These are phyloP conservation scores for Danio kyathit DNA, from an alignment of 2,797 vertebrate genomes.

Conservation along the genomic window DNA sequence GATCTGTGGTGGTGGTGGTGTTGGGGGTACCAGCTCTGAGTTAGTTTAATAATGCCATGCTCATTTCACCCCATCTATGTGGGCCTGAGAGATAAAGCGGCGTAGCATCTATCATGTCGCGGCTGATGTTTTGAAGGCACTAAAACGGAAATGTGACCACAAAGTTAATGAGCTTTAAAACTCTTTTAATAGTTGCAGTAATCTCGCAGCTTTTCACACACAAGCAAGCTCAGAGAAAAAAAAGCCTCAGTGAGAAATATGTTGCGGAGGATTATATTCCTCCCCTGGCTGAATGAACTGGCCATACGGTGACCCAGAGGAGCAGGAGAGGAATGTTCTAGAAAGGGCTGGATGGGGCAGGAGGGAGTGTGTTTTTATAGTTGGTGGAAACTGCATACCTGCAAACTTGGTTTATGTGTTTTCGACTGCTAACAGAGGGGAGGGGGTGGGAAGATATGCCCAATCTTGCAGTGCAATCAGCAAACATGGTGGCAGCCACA, in stretches of 20 bases:
- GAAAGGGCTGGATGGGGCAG: conserved; percentile 20
- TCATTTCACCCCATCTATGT: conserved; percentile 51
- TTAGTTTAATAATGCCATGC: conserved; percentile 55
- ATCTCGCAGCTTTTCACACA: conserved; percentile 63
- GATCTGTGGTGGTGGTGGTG: not conserved
- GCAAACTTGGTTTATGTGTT: conserved; percentile 3
- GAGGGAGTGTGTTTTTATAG: conserved; percentile 44
- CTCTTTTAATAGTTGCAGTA: conserved; percentile 63
- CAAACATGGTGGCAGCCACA: conserved; percentile 19
- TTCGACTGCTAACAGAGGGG: conserved; percentile 1
- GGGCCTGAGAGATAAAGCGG: conserved; percentile 54
- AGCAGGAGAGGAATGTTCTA: conserved; percentile 36
- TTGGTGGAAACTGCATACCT: conserved; percentile 31
- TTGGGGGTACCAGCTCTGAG: not conserved
- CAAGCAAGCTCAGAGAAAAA: conserved; percentile 58
- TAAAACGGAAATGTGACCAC: conserved; percentile 63
- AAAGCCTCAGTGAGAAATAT: conserved; percentile 51
- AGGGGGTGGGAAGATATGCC: not conserved
- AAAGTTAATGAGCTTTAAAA: conserved; percentile 66
- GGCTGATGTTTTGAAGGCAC: conserved; percentile 55
- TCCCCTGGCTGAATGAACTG: conserved; percentile 46
- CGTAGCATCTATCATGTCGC: conserved; percentile 58
- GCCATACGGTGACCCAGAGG: conserved; percentile 51
- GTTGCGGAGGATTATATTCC: conserved; percentile 50
- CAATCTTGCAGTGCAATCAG: conserved; percentile 9